Percentiles rank a stretch among this genome's conserved stretches.
Evolutionary conservation across 2,888 invertebrate genomes (phyloP).

Genomic region (Dione juno): DNA sequence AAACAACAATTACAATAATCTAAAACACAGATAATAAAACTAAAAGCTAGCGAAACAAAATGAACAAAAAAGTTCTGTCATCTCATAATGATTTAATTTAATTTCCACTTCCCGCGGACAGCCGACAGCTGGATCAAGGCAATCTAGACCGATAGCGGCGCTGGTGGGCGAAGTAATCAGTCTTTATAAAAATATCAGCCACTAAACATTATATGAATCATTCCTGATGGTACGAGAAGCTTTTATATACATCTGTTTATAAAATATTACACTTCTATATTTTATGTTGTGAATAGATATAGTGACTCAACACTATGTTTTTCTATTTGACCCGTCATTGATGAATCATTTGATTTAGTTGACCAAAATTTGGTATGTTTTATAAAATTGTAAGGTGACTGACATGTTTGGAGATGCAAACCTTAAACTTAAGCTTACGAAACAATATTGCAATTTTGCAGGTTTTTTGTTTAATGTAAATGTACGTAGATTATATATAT

Average conservation of each 20-base stretch:
- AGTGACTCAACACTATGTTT: slow-evolving; percentile 17
- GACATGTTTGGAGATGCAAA: too few species aligned
- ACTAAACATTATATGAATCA: slow-evolving; percentile 43
- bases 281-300: slow-evolving; percentile 9
- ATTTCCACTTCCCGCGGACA: slow-evolving; percentile 8
- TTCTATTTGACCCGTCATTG: neutral
- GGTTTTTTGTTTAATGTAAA: too few species aligned
- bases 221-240: slow-evolving; percentile 27
- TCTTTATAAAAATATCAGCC: slow-evolving; percentile 51
- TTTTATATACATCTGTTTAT: slow-evolving; percentile 26
- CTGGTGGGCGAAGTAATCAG: slow-evolving; percentile 47
- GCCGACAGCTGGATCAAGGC: slow-evolving; percentile 29
- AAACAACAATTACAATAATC: neutral
- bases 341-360: neutral
- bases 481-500: too few species aligned
- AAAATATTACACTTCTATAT: slow-evolving; percentile 9
- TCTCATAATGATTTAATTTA: slow-evolving; percentile 10
- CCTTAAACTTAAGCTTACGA: too few species aligned
- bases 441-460: too few species aligned
- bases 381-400: too few species aligned
- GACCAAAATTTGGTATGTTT: neutral
- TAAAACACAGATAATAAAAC: neutral
- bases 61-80: slow-evolving; percentile 9
- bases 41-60: neutral
- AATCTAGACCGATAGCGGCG: slow-evolving; percentile 30